Base-by-base conservation (phyloP, 2,888 invertebrate species). In the Uloborus plumipes region DNA sequence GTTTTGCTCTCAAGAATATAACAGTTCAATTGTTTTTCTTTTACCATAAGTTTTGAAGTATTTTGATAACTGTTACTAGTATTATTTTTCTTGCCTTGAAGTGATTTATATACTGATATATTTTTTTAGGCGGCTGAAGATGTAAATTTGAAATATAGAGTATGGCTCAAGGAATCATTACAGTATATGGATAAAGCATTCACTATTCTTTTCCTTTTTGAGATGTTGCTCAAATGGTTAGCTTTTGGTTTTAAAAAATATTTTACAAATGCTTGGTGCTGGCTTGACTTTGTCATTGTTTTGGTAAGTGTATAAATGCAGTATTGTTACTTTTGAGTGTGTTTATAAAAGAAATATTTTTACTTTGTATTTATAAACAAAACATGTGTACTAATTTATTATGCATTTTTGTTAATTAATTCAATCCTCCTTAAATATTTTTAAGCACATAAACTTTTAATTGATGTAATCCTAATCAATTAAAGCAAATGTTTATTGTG, bases 261-360 rank as follows among this genome's bases (percentile, higher is more conserved):
- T 91, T 99, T 98, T 90, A 97, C 97, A 65, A 98, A 98, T 89
- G 98, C 98, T 85, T 99, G 98, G 98, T 98, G 98, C 91, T 98
- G 98, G 98, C 93, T 99, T 88, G 98, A 99, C 91, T 98, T 99
- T 91, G 93, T 98, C 89, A 99, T 99, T 91, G 98, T 98, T 88
- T 96, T 96, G 94, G 98, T 97, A 92, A 93, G 93, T 65, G 31
- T 64, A 64, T 18, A 18, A 50, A 22, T 65, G 15, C 3, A 64
- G n/a, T 15, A 55, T 61, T 26, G 9, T 26, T 61, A 16, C 26
- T 26, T 61, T 7, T 9, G 11, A 39, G 39, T 39, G 39, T 39
- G 39, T 39, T 39, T 39, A 39, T 9, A 7, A 7, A 39, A 39
- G 39, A 39, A 39, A 39, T 39, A 39, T 39, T 39, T 39, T 39